phyloP scores from a whole-genome alignment of 2,888 invertebrate species.

The Gandaritis pyraliata region DNA sequence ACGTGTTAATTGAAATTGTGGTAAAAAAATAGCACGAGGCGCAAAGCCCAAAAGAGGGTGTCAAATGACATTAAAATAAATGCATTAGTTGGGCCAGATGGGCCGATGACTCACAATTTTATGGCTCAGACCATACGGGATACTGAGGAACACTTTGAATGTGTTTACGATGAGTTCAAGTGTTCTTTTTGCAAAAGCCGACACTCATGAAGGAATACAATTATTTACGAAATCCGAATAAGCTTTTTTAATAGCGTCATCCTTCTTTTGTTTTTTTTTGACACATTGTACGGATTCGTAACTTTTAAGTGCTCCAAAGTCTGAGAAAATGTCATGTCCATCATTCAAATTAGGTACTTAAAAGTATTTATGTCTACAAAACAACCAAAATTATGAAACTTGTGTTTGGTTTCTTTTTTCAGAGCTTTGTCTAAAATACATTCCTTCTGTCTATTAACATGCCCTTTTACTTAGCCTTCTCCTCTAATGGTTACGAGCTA shows the following conservation, averaged over 20 bases:
- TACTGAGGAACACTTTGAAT: constrained; percentile 10
- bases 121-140: constrained; percentile 44
- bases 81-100: constrained; percentile 61
- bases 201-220: neutral
- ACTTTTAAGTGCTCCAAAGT: too few relatives aligned
- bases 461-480: constrained; percentile 39
- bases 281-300: too few relatives aligned
- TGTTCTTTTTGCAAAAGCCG: constrained; percentile 11
- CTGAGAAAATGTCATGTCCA: too few relatives aligned
- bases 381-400: too few relatives aligned
- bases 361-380: neutral
- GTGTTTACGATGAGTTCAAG: constrained; percentile 20
- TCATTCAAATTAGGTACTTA: too few relatives aligned
- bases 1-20: neutral
- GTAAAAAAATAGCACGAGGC: constrained; percentile 27
- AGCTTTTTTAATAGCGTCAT: neutral
- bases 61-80: constrained; percentile 49
- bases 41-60: constrained; percentile 44
- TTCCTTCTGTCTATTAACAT: constrained; percentile 25
- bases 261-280: neutral
- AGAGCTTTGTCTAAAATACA: constrained; percentile 6
- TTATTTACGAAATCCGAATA: neutral
- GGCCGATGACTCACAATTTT: constrained; percentile 57
- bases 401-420: constrained; percentile 8
- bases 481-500: constrained; percentile 40